These are phyloP conservation scores for Drosophila mimica DNA, from an alignment of 2,888 invertebrate species.

Conservation along the genomic window DNA sequence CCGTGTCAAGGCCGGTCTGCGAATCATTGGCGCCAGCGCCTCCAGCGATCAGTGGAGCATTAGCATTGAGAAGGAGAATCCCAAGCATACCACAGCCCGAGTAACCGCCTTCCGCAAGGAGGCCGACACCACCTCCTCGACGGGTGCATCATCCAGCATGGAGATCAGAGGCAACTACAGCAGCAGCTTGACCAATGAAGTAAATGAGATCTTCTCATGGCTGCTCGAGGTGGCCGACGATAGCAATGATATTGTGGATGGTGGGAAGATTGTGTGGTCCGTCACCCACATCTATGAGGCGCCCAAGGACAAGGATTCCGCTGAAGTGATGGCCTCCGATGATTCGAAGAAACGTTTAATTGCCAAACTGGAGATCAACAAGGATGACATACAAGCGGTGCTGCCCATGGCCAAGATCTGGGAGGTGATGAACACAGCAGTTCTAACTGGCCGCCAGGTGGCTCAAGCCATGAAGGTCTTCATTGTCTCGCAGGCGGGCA, in stretches of 20 bases:
- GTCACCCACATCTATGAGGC: constrained; percentile 90
- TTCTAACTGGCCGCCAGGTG: constrained; percentile 96
- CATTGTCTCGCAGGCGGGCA: constrained; percentile 96
- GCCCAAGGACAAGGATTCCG: constrained; percentile 84
- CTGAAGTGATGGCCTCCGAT: constrained; percentile 80
- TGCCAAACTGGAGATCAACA: constrained; percentile 94
- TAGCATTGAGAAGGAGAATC: constrained; percentile 92
- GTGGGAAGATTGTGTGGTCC: constrained; percentile 95
- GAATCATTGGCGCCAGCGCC: constrained; percentile 93
- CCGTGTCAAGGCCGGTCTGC: constrained; percentile 94
- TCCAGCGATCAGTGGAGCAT: constrained; percentile 93
- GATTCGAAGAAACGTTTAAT: constrained; percentile 89
- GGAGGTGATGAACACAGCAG: constrained; percentile 98
- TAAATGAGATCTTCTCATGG: constrained; percentile 96
- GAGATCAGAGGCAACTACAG: constrained; percentile 46
- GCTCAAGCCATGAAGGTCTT: constrained; percentile 98
- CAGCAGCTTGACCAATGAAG: constrained; percentile 75
- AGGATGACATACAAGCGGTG: constrained; percentile 97
- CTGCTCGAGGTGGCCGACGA: constrained; percentile 94
- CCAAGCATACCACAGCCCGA: constrained; percentile 94
- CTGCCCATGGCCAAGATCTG: constrained; percentile 98
- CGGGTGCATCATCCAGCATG: constrained; percentile 60
- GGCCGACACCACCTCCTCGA: constrained; percentile 71
- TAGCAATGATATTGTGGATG: constrained; percentile 91
- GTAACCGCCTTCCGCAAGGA: constrained; percentile 93